Conservation (phyloP, 2,797 vertebrate genomes). For the Pampus argenteus region DNA sequence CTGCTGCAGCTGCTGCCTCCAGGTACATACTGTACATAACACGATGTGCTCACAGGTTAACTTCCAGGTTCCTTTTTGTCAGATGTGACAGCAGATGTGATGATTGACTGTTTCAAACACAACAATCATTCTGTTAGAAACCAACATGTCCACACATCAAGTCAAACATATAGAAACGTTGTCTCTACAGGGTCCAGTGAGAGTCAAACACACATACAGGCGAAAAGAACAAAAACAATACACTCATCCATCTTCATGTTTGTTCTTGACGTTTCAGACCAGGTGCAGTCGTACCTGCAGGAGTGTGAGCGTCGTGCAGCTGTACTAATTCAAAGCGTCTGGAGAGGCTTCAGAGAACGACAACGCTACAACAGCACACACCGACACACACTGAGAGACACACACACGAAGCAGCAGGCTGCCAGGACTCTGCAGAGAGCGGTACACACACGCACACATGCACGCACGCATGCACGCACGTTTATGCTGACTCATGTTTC, state of each 20-base stretch:
- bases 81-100: too few species aligned
- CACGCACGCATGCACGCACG: conserved; percentile 1
- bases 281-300: conserved; percentile 87
- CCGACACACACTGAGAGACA: conserved; percentile 67
- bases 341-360: conserved; percentile 89
- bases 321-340: conserved; percentile 91
- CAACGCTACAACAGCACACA: conserved; percentile 79
- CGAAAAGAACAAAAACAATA: too few species aligned
- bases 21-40: conserved; percentile 84
- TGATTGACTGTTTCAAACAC: too few species aligned
- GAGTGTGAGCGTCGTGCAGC: conserved; percentile 89
- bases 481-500: neutral
- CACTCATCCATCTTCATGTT: neutral
- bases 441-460: conserved; percentile 74
- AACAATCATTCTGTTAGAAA: too few species aligned
- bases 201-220: neutral
- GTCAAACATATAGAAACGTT: neutral
- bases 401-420: conserved; percentile 67
- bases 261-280: conserved; percentile 76
- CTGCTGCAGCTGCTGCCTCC: conserved; percentile 91
- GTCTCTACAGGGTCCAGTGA: neutral
- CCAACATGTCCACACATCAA: neutral
- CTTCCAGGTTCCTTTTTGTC: too few species aligned
- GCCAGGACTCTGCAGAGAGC: conserved; percentile 84
- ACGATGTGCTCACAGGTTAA: too few species aligned